Base-by-base conservation (phyloP, 2,113 vertebrate species). In the Erpornis zantholeuca region DNA sequence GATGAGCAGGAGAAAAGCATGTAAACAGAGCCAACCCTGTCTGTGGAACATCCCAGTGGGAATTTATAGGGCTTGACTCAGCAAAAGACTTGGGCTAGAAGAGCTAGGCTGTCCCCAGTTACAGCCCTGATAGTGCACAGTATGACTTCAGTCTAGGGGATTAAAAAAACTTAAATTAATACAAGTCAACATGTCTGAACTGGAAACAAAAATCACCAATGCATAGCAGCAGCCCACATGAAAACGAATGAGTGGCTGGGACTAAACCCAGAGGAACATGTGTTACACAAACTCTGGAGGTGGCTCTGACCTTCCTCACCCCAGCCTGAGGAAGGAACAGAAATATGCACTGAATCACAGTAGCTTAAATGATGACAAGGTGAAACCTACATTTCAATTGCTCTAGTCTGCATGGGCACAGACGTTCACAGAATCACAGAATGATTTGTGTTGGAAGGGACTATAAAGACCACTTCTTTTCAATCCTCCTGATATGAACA, bases 11-110 rank as follows among this genome's bases (percentile, higher is more conserved):
- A 80, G 40, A 80, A 50, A 64, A 91, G 70, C 84, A 73, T 52
- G 81, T 77, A 96, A 86, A 78, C 64, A 92, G 85, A 86, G 72
- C 69, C 95, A 90, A 76, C 52, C 54, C 54, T 92, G 66, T 47
- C 69, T 69, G 57, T 63, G 64, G 83, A 84, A 78, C 28, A 61
- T 54, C 75, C 73, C 68, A 64, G 56, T 87, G 60, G 63, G 86
- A 87, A 50, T 79, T 95, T 68, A 31, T 50, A 95, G 81, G 57
- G 57, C 72, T 94, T 92, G 88, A 94, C 81, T 92, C 87, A 92
- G 92, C 50, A 0, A 61, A 87, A 85, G 86, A 47, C 50, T 92
- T 38, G 29, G 77, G 31, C 80, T 78, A 38, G 65, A 79, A 93
- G 61, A 71, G 31, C 29, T 73, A 59, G 64, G 18, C 66, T 68